A percentile compares a stretch with the other conserved stretches of the same genome.
Evolutionary conservation across 1,140 invertebrate species (phyloP).

Genomic region (Diploscapter pachys): DNA sequence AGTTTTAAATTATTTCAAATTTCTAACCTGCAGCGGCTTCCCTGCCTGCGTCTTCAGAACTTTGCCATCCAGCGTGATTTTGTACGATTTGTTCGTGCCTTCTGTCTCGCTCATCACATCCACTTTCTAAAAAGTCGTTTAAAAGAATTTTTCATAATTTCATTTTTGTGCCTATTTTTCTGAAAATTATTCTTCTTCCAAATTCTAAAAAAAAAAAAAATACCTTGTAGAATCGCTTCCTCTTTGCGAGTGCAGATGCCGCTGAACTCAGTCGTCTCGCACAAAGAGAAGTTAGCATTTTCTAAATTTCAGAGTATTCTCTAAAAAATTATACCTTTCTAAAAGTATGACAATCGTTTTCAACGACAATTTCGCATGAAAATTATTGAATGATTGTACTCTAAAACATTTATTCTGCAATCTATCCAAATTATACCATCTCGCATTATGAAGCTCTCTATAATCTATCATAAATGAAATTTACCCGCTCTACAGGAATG

Average conservation of each 20-base stretch:
- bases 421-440: no score
- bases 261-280: background rate
- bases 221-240: constrained; percentile 31
- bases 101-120: constrained; percentile 11
- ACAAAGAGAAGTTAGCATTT: no score
- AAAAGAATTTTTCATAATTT: no score
- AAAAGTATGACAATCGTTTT: no score
- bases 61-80: constrained; percentile 21
- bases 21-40: constrained; percentile 18
- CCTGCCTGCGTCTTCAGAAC: constrained; percentile 28
- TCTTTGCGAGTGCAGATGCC: constrained; percentile 27
- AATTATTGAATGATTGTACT: no score
- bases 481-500: no score
- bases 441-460: no score
- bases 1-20: background rate
- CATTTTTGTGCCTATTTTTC: background rate
- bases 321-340: no score
- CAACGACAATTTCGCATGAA: no score
- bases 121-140: constrained; percentile 18
- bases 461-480: no score
- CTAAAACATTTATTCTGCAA: no score
- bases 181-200: background rate
- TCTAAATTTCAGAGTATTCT: no score
- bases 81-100: constrained; percentile 3
- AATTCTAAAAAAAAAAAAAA: constrained; percentile 5